Evolutionary conservation across 2,797 vertebrate genomes (phyloP).

Genomic region (Xyrichtys novacula): DNA sequence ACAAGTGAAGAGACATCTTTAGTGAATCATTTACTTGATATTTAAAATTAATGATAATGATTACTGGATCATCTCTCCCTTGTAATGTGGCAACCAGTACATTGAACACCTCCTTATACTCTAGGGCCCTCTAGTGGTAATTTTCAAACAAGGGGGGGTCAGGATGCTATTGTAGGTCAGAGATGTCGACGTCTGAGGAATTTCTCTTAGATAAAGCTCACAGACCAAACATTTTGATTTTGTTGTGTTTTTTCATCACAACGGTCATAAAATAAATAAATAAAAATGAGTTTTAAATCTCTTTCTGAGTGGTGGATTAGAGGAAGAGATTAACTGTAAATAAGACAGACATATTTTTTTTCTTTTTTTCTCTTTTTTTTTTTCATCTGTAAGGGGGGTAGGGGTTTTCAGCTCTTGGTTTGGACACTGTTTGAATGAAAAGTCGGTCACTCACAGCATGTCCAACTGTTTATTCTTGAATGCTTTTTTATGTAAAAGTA

Average conservation of each 20-base stretch:
- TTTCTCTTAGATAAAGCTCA: conserved; percentile 2
- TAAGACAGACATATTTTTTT: neutral
- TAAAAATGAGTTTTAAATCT: neutral
- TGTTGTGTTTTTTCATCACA: neutral
- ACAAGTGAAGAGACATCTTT: too few species aligned
- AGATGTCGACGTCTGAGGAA: neutral
- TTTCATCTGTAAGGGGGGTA: neutral
- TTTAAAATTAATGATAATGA: too few species aligned
- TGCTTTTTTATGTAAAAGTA: neutral
- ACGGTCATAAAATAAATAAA: neutral
- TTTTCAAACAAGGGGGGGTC: neutral
- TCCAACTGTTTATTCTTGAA: conserved; percentile 4
- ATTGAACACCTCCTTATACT: conserved; percentile 1
- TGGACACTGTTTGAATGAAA: neutral
- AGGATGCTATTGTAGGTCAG: neutral
- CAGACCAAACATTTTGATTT: neutral
- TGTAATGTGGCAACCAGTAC: too few species aligned
- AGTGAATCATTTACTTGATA: too few species aligned
- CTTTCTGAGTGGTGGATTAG: neutral
- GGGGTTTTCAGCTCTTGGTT: neutral
- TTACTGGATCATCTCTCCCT: too few species aligned
- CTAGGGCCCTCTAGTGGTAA: conserved; percentile 53
- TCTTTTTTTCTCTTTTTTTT: neutral
- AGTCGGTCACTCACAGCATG: neutral
- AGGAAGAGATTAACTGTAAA: conserved; percentile 3